Conservation (phyloP, 2,797 vertebrate species). For the Manis crassicaudata region DNA sequence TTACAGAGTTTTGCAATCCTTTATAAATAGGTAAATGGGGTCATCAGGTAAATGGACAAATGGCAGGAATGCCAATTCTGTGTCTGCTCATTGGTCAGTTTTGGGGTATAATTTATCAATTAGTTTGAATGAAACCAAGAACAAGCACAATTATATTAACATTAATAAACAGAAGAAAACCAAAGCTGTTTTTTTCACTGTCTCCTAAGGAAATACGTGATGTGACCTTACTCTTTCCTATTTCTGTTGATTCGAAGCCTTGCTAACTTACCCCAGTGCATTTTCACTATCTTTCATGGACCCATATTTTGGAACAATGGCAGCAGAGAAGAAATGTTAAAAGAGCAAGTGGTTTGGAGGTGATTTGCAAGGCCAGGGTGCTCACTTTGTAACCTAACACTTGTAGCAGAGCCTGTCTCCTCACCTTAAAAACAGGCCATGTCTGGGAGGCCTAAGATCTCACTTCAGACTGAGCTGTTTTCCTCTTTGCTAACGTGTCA, state of each 20-base stretch:
- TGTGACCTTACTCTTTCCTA: not conserved
- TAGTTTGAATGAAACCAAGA: not conserved
- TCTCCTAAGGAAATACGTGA: not conserved
- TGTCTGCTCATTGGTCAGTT: not conserved
- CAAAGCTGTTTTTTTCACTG: not conserved
- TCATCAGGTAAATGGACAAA: not conserved
- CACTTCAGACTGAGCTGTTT: not conserved
- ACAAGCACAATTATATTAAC: not conserved
- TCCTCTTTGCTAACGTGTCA: not conserved
- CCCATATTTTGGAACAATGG: not conserved
- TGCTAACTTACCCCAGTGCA: not conserved
- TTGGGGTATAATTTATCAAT: not conserved
- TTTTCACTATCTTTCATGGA: not conserved
- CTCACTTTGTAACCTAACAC: not conserved
- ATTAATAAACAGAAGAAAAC: not conserved
- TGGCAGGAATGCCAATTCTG: not conserved
- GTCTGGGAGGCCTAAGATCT: not conserved
- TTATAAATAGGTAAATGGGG: not conserved
- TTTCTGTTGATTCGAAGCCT: not conserved
- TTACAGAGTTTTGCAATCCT: not conserved
- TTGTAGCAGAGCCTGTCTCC: rapidly evolving
- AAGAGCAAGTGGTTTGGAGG: not conserved
- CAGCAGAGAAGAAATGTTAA: not conserved
- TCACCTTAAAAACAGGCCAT: not conserved
- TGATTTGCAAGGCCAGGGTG: not conserved